Conservation (phyloP, 2,797 vertebrate species). For the Alfaro cultratus region DNA sequence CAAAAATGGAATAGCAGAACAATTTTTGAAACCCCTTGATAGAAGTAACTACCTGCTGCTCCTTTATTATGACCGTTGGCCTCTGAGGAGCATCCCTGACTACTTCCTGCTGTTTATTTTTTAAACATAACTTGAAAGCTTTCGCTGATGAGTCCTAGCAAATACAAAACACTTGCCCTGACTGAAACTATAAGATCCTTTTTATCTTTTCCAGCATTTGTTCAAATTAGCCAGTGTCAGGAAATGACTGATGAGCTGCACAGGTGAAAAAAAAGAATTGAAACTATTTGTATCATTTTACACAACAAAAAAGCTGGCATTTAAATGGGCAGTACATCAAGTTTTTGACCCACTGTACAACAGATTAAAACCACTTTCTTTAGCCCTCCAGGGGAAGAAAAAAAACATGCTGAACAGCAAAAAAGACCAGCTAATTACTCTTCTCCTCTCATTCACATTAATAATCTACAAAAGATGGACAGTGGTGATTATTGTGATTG, state of each 20-base stretch:
- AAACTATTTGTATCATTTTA: background rate
- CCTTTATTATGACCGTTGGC: too few species aligned
- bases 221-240: background rate
- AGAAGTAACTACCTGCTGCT: too few species aligned
- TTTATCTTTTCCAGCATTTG: background rate
- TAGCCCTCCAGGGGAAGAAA: background rate
- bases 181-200: background rate
- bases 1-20: background rate
- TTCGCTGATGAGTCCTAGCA: background rate
- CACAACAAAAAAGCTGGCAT: background rate
- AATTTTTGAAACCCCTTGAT: background rate
- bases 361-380: background rate
- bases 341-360: background rate
- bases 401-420: slow-evolving; percentile 12
- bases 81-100: too few species aligned
- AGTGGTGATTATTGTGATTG: slow-evolving; percentile 63
- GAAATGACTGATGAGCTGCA: background rate
- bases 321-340: background rate
- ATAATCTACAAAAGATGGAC: slow-evolving; percentile 57
- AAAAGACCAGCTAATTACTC: slow-evolving; percentile 20
- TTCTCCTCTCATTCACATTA: slow-evolving; percentile 47
- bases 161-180: background rate
- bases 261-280: background rate
- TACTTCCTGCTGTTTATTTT: background rate
- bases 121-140: too few species aligned